A percentile compares a stretch with the other conserved stretches of the same genome.
Evolutionary conservation across 2,113 vertebrate genomes (phyloP).

Genomic region (Atractosteus spatula): DNA sequence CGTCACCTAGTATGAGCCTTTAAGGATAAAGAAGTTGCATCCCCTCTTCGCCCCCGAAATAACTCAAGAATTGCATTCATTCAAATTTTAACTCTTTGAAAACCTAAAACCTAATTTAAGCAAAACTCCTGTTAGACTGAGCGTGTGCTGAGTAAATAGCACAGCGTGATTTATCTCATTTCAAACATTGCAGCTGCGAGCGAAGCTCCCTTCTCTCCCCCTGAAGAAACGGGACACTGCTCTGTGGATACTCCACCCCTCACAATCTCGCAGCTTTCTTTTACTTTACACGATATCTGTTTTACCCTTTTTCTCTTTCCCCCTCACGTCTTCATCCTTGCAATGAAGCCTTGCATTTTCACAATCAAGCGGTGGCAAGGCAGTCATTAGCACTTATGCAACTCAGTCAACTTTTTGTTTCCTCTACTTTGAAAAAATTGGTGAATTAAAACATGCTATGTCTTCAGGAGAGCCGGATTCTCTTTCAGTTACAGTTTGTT

Average conservation of each 20-base stretch:
- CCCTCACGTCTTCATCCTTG: constrained; percentile 28
- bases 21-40: too few relatives aligned
- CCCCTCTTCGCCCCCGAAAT: too few relatives aligned
- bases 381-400: constrained; percentile 28
- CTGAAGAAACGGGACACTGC: constrained; percentile 50
- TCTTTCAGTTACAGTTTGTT: constrained; percentile 64
- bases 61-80: too few relatives aligned
- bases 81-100: too few relatives aligned
- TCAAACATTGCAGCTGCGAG: too few relatives aligned
- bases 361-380: constrained; percentile 41
- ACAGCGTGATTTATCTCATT: too few relatives aligned
- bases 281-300: constrained; percentile 39
- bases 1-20: too few relatives aligned
- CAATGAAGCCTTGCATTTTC: constrained; percentile 47
- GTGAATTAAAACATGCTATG: constrained; percentile 77
- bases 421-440: constrained; percentile 32
- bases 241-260: constrained; percentile 56
- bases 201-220: constrained; percentile 29
- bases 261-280: constrained; percentile 37
- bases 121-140: too few relatives aligned
- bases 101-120: too few relatives aligned
- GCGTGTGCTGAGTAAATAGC: too few relatives aligned
- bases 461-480: constrained; percentile 63
- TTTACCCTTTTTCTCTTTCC: constrained; percentile 29
- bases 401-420: constrained; percentile 34